phyloP scores from a whole-genome alignment of 2,888 invertebrate genomes.

The Corythucha ciliata region DNA sequence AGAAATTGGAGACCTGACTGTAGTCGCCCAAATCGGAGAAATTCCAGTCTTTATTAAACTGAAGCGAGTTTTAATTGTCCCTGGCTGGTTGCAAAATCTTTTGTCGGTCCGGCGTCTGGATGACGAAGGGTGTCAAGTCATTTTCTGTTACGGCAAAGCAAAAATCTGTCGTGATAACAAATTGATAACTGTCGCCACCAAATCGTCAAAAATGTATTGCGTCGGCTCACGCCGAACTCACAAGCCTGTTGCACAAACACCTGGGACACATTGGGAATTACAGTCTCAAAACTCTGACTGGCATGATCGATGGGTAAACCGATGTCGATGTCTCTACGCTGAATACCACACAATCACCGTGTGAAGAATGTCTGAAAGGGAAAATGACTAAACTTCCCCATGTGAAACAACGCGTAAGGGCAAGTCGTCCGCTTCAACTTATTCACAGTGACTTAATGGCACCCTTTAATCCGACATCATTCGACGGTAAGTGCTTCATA shows the following conservation, averaged over 20 bases:
- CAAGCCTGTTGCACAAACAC: not conserved
- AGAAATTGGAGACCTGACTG: not conserved
- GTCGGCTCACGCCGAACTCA: not conserved
- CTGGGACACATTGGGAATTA: slow-evolving; percentile 2
- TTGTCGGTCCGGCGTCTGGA: not conserved
- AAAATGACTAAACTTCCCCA: slow-evolving; percentile 8
- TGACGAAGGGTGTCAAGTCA: not conserved
- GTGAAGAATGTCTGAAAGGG: slow-evolving; percentile 9
- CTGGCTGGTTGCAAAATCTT: not conserved
- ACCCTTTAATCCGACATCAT: slow-evolving; percentile 29
- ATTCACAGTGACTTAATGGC: slow-evolving; percentile 35
- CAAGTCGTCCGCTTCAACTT: slow-evolving; percentile 25
- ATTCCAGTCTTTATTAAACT: not conserved
- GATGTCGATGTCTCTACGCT: not conserved
- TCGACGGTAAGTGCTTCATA: not conserved
- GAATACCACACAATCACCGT: not conserved
- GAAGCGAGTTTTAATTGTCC: not conserved
- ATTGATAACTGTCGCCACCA: not conserved
- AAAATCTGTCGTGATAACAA: not conserved
- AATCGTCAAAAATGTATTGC: not conserved
- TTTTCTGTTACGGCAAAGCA: not conserved
- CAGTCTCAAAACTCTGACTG: slow-evolving; percentile 1
- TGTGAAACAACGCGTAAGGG: slow-evolving; percentile 11
- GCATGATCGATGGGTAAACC: not conserved
- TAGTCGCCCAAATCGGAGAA: not conserved